Evolutionary conservation across 2,797 vertebrate genomes (phyloP), one percentile per base, ranked within the genome.

Genomic region (Aeoliscus strigatus): DNA sequence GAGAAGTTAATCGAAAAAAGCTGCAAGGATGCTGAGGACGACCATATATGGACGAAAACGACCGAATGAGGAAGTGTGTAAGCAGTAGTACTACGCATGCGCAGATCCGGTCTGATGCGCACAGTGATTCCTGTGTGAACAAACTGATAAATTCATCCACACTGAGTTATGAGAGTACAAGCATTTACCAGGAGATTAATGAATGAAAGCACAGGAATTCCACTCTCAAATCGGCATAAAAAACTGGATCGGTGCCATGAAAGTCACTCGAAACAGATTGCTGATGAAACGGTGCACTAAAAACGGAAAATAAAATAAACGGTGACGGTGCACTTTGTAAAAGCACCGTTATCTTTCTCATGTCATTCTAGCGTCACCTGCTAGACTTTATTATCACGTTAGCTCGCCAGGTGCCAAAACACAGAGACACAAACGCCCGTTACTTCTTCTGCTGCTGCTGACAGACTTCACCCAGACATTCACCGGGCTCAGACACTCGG

Each of bases 1-100:
- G 50, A 74, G 60, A 76, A 59, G 46, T 56, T 45, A 45, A 58
- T 66, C 1, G 49, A 53, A 68, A 76, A 75, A 51, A 12, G 31
- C 50, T 16, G 45, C 75, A 79, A 66, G 27, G 80, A 84, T 70
- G 51, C 60, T 35, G 54, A 79, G 74, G 92, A 90, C 76, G 75
- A 88, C 93, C 93, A 93, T 95, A 95, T 96, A 95, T 91, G 93
- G 90, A 89, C 85, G 89, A 83, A 88, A 91, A 85, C 40, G 80
- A 68, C 73, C 79, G 83, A 92, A 91, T 88, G 90, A 92, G 94
- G 93, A 97, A 96, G 90, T 89, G 85, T 88, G 81, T 88, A 91
- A 92, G 91, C 92, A 93, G 91, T 90, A 64, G 53, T 27, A 80
- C 27, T 83, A 90, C 91, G 93, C 92, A 60, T 90, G 91, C 89